A percentile compares a stretch with the other conserved stretches of the same genome.
These are phyloP conservation scores for Selene dorsalis DNA, from an alignment of 2,797 vertebrate genomes.

Conservation along the genomic window DNA sequence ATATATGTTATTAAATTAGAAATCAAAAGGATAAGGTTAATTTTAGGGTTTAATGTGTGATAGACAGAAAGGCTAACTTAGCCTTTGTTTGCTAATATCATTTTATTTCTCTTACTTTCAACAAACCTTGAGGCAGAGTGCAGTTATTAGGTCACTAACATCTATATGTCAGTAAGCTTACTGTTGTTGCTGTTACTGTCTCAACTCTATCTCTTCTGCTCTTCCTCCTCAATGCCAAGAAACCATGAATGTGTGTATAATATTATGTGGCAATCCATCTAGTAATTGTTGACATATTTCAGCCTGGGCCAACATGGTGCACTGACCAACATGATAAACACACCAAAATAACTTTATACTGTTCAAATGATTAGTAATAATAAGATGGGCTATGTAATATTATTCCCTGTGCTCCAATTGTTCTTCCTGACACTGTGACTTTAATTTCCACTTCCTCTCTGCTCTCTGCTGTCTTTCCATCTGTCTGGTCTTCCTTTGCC, in stretches of 20 bases:
- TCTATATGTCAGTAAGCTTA: background rate
- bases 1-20: no score
- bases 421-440: conserved; percentile 71
- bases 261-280: background rate
- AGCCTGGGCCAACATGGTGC: background rate
- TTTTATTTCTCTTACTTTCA: background rate
- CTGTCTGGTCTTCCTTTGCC: conserved; percentile 67
- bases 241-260: background rate
- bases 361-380: conserved; percentile 1
- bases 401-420: conserved; percentile 62
- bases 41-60: background rate
- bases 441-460: conserved; percentile 73
- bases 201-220: no score
- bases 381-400: conserved; percentile 32
- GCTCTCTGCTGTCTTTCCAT: conserved; percentile 76
- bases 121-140: background rate
- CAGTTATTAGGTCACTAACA: background rate
- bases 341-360: background rate
- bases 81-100: background rate
- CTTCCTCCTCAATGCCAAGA: background rate
- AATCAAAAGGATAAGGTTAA: no score
- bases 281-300: background rate
- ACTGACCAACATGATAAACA: background rate
- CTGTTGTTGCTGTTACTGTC: no score
- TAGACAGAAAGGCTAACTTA: background rate